Evolutionary conservation across 2,113 vertebrate genomes (phyloP).

Genomic region (Phrynosoma blainvillii): DNA sequence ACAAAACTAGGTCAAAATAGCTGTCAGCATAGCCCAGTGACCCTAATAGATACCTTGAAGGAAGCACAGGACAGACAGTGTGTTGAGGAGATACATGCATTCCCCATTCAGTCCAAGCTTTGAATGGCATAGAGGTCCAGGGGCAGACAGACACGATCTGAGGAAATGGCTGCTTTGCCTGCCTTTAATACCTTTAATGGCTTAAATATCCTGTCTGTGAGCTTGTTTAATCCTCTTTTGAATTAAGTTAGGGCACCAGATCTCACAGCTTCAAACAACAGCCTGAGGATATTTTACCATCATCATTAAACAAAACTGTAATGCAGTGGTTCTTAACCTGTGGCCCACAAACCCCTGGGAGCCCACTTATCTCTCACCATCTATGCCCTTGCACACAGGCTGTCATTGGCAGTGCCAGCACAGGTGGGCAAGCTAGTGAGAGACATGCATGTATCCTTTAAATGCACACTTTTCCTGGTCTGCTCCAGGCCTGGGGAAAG

Average conservation of each 20-base stretch:
- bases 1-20: neutral
- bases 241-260: neutral
- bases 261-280: neutral
- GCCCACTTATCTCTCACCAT: no score
- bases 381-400: no score
- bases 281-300: neutral
- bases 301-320: neutral
- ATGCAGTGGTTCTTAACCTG: neutral
- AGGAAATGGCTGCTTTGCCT: neutral
- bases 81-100: neutral
- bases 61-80: neutral
- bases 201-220: neutral
- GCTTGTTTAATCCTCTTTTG: slow-evolving; percentile 10
- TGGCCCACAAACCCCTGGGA: no score
- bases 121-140: neutral
- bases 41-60: neutral
- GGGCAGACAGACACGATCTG: neutral
- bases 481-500: no score
- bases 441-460: no score
- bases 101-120: neutral
- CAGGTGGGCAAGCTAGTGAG: no score
- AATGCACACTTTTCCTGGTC: no score
- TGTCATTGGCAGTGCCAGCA: no score
- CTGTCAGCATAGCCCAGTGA: neutral
- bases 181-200: neutral